Evolutionary conservation across 2,113 vertebrate species (phyloP), one percentile per base, ranked within the genome.

Genomic region (Crotophaga sulcirostris): DNA sequence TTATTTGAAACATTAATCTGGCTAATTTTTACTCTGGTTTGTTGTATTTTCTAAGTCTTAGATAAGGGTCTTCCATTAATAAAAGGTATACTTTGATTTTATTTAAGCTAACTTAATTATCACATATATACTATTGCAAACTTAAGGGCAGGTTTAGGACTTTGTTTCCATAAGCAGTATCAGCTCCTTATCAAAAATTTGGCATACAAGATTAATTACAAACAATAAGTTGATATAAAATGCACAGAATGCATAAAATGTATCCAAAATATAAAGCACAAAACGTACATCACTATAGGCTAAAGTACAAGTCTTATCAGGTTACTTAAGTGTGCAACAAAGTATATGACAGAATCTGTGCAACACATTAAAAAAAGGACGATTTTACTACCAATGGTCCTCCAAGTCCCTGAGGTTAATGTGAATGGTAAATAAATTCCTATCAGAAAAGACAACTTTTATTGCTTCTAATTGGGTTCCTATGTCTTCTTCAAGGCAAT

Each of bases 161-260:
- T 93, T 90, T 33, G 93, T 29, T 95, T 93, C 63, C n/a, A 3
- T 69, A 38, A 89, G 8, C 33, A 11, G 42, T n/a, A 90, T 67
- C 51, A 59, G 36, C 45, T 92, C 64, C 62, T 89, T 85, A 77
- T 80, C 52, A 93, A 93, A 95, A 89, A 51, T 16, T 58, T 88
- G 59, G 51, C 19, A 52, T 36, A 45, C 24, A 81, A 96, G 26
- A 40, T 78, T 87, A 94, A 91, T 70, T 86, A 76, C 26, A 93
- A 96, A 84, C 59, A n/a, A 73, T 18, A 23, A 79, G 70, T n/a
- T 58, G 17, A 76, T 67, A 97, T 98, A 94, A 98, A 96, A 98
- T 97, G 86, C 42, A 90, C 11, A 49, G 47, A 97, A 93, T 91
- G 21, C 45, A 91, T 75, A 96, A 97, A 98, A 97, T 90, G 96